These are phyloP conservation scores for Apantesis nais DNA, from an alignment of 2,888 invertebrate genomes.

Conservation along the genomic window DNA sequence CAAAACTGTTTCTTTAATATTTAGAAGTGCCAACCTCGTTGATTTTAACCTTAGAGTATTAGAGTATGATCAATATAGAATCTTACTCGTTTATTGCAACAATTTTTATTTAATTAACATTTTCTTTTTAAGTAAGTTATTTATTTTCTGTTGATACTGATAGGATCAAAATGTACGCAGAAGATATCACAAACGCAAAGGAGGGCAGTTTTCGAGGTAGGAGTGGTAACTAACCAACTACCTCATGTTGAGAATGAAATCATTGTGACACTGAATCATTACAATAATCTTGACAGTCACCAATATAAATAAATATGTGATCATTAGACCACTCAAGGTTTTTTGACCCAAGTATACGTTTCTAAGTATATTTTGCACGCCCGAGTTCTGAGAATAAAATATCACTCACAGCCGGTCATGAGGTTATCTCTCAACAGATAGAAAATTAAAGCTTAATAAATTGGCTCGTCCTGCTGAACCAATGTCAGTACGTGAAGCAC, in stretches of 20 bases:
- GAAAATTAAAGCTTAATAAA: conserved; percentile 76
- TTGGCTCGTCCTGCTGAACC: conserved; percentile 59
- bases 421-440: conserved; percentile 75
- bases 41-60: neutral
- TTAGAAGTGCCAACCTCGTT: neutral
- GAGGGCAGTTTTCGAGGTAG: neutral
- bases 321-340: conserved; percentile 58
- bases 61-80: neutral
- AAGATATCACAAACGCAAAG: neutral
- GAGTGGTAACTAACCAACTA: neutral
- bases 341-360: conserved; percentile 42
- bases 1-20: neutral
- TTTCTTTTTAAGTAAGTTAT: neutral
- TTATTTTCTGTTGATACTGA: neutral
- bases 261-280: conserved; percentile 60
- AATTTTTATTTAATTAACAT: neutral
- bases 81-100: neutral
- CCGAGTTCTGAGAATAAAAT: conserved; percentile 73
- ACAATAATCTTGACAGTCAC: conserved; percentile 53
- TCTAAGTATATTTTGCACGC: conserved; percentile 63
- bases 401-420: conserved; percentile 68
- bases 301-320: conserved; percentile 58
- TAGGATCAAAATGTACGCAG: neutral
- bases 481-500: conserved; percentile 67
- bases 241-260: conserved; percentile 51